A percentile compares a stretch with the other conserved stretches of the same genome.
Evolutionary conservation across 2,888 invertebrate species (phyloP).

Genomic region (Hydropsyche betteni): DNA sequence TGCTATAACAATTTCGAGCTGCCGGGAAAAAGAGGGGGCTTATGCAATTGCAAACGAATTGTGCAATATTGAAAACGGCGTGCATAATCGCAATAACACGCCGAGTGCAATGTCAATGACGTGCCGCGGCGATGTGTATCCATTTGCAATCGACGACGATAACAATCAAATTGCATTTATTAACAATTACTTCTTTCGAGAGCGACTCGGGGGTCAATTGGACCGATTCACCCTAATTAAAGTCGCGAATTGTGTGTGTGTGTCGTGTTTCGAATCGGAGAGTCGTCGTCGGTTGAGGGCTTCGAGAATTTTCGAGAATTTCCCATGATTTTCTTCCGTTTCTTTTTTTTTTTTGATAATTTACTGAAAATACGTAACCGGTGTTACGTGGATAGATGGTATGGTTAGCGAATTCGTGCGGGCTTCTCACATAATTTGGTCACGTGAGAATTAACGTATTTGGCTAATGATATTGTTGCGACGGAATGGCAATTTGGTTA

Average conservation of each 20-base stretch:
- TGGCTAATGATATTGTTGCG: too few species aligned
- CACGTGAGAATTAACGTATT: constrained; percentile 9
- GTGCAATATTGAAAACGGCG: too few species aligned
- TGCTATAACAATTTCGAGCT: too few species aligned
- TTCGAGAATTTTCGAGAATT: background rate
- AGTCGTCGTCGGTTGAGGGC: background rate
- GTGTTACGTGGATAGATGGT: background rate
- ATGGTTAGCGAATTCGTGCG: background rate
- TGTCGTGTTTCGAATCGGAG: background rate
- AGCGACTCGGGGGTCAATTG: constrained; percentile 19
- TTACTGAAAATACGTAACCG: background rate
- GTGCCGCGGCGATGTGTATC: background rate
- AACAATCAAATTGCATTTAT: constrained; percentile 27
- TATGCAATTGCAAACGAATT: too few species aligned
- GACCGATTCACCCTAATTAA: constrained; percentile 25
- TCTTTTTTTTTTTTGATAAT: background rate
- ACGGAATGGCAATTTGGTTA: too few species aligned
- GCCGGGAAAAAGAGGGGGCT: too few species aligned
- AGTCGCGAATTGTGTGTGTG: constrained; percentile 17
- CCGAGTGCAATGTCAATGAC: too few species aligned
- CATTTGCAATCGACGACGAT: constrained; percentile 4
- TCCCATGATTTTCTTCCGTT: background rate
- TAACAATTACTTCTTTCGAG: constrained; percentile 18
- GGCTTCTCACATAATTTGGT: background rate
- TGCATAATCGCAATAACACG: too few species aligned